Conservation (phyloP, 2,888 invertebrate species). For the Petrolisthes cinctipes region DNA sequence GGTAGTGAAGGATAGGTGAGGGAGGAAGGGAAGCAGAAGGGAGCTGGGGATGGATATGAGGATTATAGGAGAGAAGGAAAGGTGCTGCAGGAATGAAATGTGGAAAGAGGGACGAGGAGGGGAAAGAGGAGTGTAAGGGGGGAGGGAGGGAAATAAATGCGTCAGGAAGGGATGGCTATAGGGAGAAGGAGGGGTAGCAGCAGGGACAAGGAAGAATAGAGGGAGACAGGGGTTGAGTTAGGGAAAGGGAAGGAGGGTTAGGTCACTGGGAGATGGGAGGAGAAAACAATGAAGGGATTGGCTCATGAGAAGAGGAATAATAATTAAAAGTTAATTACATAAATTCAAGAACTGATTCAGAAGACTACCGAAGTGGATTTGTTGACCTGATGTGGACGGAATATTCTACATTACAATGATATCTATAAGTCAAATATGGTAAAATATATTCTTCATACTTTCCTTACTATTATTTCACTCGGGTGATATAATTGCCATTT, state of each 20-base stretch:
- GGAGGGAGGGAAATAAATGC: too few relatives aligned
- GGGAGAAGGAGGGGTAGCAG: background rate
- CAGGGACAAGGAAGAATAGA: too few relatives aligned
- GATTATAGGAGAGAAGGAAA: background rate
- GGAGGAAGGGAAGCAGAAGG: constrained; percentile 13
- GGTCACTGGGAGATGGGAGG: background rate
- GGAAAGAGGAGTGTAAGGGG: background rate
- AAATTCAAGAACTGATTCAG: constrained; percentile 11
- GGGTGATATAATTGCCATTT: too few relatives aligned
- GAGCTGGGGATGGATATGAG: background rate
- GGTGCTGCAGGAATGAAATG: background rate
- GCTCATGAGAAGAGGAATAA: background rate
- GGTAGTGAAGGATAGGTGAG: background rate
- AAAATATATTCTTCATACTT: too few relatives aligned
- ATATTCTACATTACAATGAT: too few relatives aligned
- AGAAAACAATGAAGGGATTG: background rate
- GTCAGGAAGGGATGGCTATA: too few relatives aligned
- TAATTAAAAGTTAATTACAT: background rate
- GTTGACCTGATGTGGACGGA: too few relatives aligned
- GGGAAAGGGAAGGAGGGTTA: background rate
- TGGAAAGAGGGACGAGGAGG: background rate
- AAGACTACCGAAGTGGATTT: background rate
- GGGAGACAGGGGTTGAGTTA: too few relatives aligned
- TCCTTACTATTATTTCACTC: too few relatives aligned
- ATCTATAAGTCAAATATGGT: too few relatives aligned